A percentile compares a stretch with the other conserved stretches of the same genome.
phyloP scores from a whole-genome alignment of 2,797 vertebrate species.

The Carduelis carduelis region DNA sequence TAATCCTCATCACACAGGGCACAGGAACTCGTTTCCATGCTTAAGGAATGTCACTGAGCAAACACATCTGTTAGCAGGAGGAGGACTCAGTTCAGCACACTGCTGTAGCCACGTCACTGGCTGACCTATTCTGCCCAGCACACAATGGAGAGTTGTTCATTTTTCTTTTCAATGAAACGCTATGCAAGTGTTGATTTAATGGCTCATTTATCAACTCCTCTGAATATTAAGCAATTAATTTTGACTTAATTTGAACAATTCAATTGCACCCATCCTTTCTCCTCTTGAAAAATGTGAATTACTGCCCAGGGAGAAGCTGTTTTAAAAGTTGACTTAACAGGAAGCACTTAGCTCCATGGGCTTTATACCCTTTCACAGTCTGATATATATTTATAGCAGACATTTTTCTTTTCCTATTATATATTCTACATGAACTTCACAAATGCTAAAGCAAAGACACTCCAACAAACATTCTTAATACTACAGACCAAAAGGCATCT shows the following conservation, averaged over 20 bases:
- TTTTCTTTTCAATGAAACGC: conserved; percentile 37
- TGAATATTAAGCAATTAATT: conserved; percentile 59
- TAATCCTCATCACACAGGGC: neutral
- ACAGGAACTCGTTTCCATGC: neutral
- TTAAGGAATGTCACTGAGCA: neutral
- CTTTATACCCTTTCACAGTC: neutral
- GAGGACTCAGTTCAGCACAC: neutral
- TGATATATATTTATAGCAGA: neutral
- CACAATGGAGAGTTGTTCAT: conserved; percentile 13
- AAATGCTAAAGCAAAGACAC: neutral
- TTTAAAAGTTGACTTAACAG: conserved; percentile 25
- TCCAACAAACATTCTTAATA: neutral
- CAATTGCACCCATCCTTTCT: conserved; percentile 17
- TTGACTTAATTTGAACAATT: conserved; percentile 53
- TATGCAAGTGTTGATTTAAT: conserved; percentile 53
- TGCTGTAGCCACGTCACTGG: neutral
- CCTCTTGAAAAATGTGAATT: conserved; percentile 18
- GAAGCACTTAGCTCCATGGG: neutral
- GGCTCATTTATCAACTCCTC: conserved; percentile 49
- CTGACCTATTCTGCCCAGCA: neutral
- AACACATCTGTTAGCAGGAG: neutral
- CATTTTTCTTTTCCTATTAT: neutral
- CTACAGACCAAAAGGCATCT: neutral
- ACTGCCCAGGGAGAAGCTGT: neutral
- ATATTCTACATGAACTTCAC: neutral